phyloP scores from a whole-genome alignment of 2,113 vertebrate genomes.

The Tyto alba region DNA sequence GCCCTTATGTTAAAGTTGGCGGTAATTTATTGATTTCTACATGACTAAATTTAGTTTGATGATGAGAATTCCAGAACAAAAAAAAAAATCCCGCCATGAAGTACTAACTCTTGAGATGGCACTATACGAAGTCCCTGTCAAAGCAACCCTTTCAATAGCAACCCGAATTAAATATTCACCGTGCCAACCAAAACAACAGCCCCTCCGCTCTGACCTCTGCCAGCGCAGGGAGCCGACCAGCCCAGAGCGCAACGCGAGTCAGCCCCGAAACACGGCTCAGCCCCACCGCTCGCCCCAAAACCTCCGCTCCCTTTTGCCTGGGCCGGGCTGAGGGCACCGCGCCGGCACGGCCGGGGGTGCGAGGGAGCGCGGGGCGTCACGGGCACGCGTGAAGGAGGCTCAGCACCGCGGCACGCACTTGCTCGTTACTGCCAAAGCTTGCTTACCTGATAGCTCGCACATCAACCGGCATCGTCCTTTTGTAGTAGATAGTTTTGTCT shows the following conservation, averaged over 20 bases:
- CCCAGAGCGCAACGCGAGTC: too few species aligned
- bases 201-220: background rate
- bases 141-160: background rate
- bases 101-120: background rate
- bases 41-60: background rate
- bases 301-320: background rate
- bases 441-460: background rate
- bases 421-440: background rate
- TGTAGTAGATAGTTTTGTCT: background rate
- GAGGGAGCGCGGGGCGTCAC: too few species aligned
- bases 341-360: too few species aligned
- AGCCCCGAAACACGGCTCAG: background rate
- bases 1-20: background rate
- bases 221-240: background rate
- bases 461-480: background rate
- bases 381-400: accelerated
- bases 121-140: background rate
- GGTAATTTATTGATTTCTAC: background rate
- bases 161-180: background rate
- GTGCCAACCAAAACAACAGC: background rate
- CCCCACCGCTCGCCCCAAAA: background rate
- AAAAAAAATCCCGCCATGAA: background rate
- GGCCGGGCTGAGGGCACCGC: accelerated
- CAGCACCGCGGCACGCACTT: accelerated
- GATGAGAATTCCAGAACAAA: background rate